phyloP scores from a whole-genome alignment of 1,140 invertebrate genomes.

The Drosophila takahashii region DNA sequence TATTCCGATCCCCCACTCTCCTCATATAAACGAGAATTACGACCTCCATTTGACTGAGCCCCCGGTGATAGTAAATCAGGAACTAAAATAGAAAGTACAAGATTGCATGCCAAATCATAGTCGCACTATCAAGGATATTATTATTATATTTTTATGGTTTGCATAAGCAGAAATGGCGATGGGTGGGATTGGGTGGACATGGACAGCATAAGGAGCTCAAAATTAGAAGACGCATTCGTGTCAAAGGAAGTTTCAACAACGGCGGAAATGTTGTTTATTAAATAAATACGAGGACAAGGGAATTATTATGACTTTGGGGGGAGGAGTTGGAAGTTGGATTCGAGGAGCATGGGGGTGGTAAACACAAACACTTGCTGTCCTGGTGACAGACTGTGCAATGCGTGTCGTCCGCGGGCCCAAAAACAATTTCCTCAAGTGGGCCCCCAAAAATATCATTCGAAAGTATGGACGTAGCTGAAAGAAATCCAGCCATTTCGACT shows the following conservation, averaged over 20 bases:
- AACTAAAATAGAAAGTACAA: constrained; percentile 62
- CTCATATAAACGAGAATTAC: constrained; percentile 14
- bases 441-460: constrained; percentile 65
- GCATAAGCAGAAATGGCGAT: constrained; percentile 47
- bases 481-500: constrained; percentile 14
- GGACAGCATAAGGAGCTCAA: constrained; percentile 55
- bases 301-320: constrained; percentile 56
- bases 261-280: constrained; percentile 72
- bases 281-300: constrained; percentile 77
- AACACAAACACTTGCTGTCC: constrained; percentile 66
- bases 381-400: constrained; percentile 84
- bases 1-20: neutral
- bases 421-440: constrained; percentile 65
- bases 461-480: constrained; percentile 24
- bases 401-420: constrained; percentile 52
- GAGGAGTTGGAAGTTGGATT: neutral
- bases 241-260: constrained; percentile 76
- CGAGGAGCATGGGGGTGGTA: constrained; percentile 15
- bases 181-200: constrained; percentile 5
- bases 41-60: constrained; percentile 28
- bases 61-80: constrained; percentile 27
- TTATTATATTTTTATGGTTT: constrained; percentile 57
- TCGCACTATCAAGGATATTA: constrained; percentile 34
- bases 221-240: constrained; percentile 72
- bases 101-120: constrained; percentile 69